Conservation (phyloP, 2,888 invertebrate species). For the Ischnura elegans region DNA sequence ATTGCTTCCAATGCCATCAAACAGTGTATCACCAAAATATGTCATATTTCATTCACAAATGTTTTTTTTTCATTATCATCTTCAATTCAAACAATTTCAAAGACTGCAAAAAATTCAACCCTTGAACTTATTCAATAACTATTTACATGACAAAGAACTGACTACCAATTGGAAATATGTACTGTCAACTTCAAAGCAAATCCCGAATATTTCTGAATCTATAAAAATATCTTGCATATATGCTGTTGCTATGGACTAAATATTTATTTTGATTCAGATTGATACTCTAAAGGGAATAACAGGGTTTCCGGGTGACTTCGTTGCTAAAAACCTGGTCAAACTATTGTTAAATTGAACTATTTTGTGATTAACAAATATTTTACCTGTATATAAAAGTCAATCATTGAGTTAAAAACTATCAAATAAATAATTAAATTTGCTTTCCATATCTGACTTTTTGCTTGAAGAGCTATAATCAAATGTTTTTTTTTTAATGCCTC, state of each 20-base stretch:
- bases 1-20: slow-evolving; percentile 8
- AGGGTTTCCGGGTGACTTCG: slow-evolving; percentile 52
- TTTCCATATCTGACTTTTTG: background rate
- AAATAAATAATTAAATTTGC: background rate
- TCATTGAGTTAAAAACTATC: background rate
- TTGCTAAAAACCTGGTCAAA: slow-evolving; percentile 47
- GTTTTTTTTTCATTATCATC: slow-evolving; percentile 1
- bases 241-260: background rate
- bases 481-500: background rate
- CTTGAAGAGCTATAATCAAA: background rate
- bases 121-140: slow-evolving; percentile 31
- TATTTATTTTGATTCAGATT: slow-evolving; percentile 39
- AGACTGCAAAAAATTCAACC: background rate
- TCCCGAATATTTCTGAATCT: slow-evolving; percentile 8
- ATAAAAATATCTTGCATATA: slow-evolving; percentile 6
- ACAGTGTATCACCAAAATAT: background rate
- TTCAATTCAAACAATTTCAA: background rate
- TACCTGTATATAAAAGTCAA: slow-evolving; percentile 35
- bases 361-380: slow-evolving; percentile 47
- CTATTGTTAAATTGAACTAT: slow-evolving; percentile 56
- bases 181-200: slow-evolving; percentile 20
- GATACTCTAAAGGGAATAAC: slow-evolving; percentile 48
- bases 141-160: slow-evolving; percentile 27
- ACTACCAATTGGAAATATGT: background rate
- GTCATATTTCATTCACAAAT: background rate